Evolutionary conservation across 2,888 invertebrate genomes (phyloP).

Genomic region (Scrobipalpa atriplicella): DNA sequence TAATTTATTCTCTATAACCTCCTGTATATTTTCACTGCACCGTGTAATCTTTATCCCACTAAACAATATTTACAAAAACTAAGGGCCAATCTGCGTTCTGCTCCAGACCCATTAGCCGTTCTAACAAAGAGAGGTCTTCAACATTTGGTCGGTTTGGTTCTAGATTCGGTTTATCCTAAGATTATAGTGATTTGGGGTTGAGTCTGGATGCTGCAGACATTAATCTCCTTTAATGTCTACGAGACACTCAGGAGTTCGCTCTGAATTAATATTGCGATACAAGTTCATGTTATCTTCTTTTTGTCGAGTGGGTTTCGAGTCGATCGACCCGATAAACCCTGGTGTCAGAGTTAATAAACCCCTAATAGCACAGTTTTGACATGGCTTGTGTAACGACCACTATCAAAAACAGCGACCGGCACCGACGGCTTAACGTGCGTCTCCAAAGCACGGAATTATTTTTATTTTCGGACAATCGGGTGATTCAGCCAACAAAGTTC

Average conservation of each 20-base stretch:
- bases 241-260: neutral
- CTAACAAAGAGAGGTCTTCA: neutral
- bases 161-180: constrained; percentile 20
- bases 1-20: neutral
- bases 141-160: neutral
- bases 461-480: too few species aligned
- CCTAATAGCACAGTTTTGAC: too few species aligned
- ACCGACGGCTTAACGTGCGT: too few species aligned
- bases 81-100: neutral
- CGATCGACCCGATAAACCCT: too few species aligned
- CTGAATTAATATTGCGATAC: neutral
- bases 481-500: too few species aligned
- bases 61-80: neutral
- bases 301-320: too few species aligned
- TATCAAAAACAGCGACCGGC: too few species aligned
- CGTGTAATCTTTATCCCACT: neutral
- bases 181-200: constrained; percentile 16
- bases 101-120: neutral
- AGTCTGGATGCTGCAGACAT: constrained; percentile 17
- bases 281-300: neutral
- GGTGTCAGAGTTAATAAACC: too few species aligned
- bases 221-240: constrained; percentile 25
- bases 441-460: too few species aligned
- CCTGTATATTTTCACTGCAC: neutral
- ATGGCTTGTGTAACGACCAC: too few species aligned